phyloP scores from a whole-genome alignment of 2,113 vertebrate species.

The Tragulus kanchil region DNA sequence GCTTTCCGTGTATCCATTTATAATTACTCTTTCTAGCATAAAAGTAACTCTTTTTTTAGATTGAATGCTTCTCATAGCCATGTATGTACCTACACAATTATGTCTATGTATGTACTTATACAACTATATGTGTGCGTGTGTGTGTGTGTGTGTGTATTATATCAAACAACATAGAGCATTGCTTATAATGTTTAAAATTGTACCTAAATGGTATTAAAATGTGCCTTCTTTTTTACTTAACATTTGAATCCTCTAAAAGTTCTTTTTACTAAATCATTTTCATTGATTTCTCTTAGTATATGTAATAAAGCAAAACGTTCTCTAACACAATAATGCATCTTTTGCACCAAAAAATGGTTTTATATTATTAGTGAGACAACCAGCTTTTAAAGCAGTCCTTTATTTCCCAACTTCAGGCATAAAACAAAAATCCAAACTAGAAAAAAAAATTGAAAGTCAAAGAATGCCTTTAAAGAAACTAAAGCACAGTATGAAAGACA shows the following conservation, averaged over 20 bases:
- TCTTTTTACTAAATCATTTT: conserved; percentile 23
- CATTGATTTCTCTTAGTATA: conserved; percentile 13
- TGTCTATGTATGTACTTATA: too few relatives aligned
- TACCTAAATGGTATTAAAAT: background rate
- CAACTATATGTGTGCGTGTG: background rate
- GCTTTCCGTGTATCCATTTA: background rate
- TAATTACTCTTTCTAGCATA: background rate
- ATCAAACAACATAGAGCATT: background rate
- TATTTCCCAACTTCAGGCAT: background rate
- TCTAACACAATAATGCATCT: background rate
- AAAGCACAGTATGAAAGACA: conserved; percentile 13
- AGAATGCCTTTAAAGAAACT: conserved; percentile 1
- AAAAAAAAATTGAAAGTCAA: conserved; percentile 1
- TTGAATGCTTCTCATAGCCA: background rate
- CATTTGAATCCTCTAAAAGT: background rate
- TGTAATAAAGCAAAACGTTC: background rate
- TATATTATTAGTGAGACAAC: background rate
- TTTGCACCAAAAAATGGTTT: background rate
- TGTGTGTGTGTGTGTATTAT: background rate
- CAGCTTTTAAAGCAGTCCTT: background rate
- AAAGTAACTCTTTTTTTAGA: conserved; percentile 10
- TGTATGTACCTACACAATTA: background rate
- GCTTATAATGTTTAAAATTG: background rate
- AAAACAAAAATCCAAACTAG: background rate
- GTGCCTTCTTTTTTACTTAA: background rate